phyloP scores from a whole-genome alignment of 2,113 vertebrate species.

The Pollachius pollachius region DNA sequence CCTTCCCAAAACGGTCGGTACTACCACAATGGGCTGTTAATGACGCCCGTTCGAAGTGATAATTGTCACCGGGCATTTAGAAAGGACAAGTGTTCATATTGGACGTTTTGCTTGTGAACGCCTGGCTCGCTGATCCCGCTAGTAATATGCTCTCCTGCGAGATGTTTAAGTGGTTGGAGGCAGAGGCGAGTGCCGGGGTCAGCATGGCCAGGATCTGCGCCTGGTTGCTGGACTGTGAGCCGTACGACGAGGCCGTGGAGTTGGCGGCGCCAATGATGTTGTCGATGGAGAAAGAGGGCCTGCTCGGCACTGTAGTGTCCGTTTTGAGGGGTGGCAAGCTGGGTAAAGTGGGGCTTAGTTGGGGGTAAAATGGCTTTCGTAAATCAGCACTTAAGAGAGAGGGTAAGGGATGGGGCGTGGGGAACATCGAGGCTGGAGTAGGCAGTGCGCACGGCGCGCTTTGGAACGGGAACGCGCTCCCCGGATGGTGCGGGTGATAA shows the following conservation, averaged over 20 bases:
- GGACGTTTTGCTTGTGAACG: slow-evolving; percentile 85
- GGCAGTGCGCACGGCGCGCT: slow-evolving; percentile 80
- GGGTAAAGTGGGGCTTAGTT: slow-evolving; percentile 78
- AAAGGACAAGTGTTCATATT: slow-evolving; percentile 90
- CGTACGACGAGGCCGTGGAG: slow-evolving; percentile 76
- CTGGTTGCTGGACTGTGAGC: slow-evolving; percentile 80
- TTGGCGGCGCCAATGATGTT: slow-evolving; percentile 87
- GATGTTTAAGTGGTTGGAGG: slow-evolving; percentile 85
- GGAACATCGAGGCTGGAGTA: slow-evolving; percentile 80
- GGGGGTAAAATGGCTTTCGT: slow-evolving; percentile 77
- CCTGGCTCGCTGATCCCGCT: slow-evolving; percentile 73
- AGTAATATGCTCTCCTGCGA: slow-evolving; percentile 82
- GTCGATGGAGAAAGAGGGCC: slow-evolving; percentile 97
- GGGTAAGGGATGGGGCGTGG: slow-evolving; percentile 79
- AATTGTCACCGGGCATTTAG: slow-evolving; percentile 53
- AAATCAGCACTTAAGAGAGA: slow-evolving; percentile 85
- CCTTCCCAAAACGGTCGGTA: slow-evolving; percentile 73
- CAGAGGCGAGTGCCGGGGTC: slow-evolving; percentile 85
- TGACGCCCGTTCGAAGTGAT: slow-evolving; percentile 8
- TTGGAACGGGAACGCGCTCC: slow-evolving; percentile 83
- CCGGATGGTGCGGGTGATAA: slow-evolving; percentile 74
- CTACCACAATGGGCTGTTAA: slow-evolving; percentile 56
- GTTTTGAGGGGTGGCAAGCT: slow-evolving; percentile 83
- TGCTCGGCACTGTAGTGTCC: slow-evolving; percentile 77
- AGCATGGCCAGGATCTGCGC: slow-evolving; percentile 91